Base-by-base conservation (phyloP, 1,140 invertebrate species). In the Musca domestica region DNA sequence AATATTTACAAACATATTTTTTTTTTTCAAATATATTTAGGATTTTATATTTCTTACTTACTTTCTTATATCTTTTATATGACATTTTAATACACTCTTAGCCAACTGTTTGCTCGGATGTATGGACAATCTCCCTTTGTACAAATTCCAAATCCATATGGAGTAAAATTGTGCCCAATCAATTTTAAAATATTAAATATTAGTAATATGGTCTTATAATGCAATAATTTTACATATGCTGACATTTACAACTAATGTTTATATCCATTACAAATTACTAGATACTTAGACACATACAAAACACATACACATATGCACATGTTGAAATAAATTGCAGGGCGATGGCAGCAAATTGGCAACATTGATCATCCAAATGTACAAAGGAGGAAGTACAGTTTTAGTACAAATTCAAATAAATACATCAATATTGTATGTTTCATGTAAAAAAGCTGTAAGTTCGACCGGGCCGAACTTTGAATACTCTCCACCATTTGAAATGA, bases 151-250 rank as follows among this genome's bases (percentile, higher is more conserved):
- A 58, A 27, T 25, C 54, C 54, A 30, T 14, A 58, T 58, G 54
- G 54, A 30, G n/a, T 58, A 66, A 52, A 71, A 73, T 66, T 58
- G 54, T 49, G 23, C 51, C 64, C 66, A 69, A 69, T 69, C 66
- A n/a, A 69, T 66, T 69, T 69, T 66, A 9, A 64, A 47, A 27
- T 48, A 27, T 58, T 58, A 58, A 58, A 58, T 58, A 58, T n/a
- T n/a, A n/a, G 27, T 58, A 30, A 58, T 58, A 1, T 17, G 9
- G 9, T 4, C 27, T 30, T 4, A 30, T 30, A 9, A 30, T 4
- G 27, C 12, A 15, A 49, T 49, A 15, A n/a, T 49, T 19, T 5
- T n/a, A 49, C 47, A 49, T 15, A 49, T 15, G 27, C 3, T n/a
- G 3, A 14, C 47, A 49, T 58, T 27, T 17, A 17, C 15, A 27